Evolutionary conservation across 2,888 invertebrate species (phyloP).

Genomic region (Lumbricus terrestris): DNA sequence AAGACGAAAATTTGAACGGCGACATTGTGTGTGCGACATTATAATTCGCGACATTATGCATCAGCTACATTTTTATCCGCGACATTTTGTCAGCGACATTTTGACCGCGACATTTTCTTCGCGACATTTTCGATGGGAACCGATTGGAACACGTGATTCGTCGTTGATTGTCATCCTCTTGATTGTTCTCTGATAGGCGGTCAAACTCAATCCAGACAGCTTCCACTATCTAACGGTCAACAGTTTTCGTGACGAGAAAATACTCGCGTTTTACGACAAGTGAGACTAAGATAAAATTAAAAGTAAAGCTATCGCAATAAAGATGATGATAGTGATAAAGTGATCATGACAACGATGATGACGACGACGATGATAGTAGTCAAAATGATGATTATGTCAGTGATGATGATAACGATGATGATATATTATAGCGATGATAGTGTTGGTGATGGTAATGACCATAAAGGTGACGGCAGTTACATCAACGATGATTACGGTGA

Average conservation of each 20-base stretch:
- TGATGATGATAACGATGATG: background rate
- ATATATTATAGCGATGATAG: background rate
- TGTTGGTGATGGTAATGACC: background rate
- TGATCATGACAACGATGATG: too few relatives aligned
- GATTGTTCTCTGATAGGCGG: background rate
- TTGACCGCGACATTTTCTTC: too few relatives aligned
- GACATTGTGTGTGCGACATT: too few relatives aligned
- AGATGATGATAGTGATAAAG: background rate
- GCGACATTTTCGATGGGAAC: too few relatives aligned
- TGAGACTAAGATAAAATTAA: background rate
- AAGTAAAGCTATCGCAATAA: background rate
- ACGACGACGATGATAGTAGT: background rate
- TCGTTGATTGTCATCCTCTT: background rate
- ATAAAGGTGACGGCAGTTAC: background rate
- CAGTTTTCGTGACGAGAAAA: background rate
- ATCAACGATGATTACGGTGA: background rate
- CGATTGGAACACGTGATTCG: too few relatives aligned
- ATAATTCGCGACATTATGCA: too few relatives aligned
- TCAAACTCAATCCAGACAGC: conserved; percentile 1
- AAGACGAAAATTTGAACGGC: too few relatives aligned
- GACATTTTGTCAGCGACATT: too few relatives aligned
- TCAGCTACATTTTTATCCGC: too few relatives aligned
- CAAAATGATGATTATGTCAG: background rate
- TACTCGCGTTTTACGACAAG: background rate
- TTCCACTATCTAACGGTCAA: background rate